Evolutionary conservation across 2,797 vertebrate species (phyloP).

Genomic region (Enteromius unitaeniatus): DNA sequence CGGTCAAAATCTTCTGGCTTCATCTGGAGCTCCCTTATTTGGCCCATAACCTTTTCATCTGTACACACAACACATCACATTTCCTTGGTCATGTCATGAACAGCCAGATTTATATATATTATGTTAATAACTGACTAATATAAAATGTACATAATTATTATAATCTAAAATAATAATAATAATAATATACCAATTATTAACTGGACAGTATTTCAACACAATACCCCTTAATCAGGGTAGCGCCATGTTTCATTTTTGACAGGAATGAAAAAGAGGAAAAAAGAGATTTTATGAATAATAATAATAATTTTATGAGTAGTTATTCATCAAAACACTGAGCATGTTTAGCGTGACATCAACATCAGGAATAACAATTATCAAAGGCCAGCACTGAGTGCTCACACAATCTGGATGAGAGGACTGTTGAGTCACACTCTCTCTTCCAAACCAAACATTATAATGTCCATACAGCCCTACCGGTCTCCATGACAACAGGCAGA

Average conservation of each 20-base stretch:
- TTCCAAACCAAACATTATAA: conserved; percentile 31
- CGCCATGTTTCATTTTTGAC: neutral
- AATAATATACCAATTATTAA: neutral
- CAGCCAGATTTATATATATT: neutral
- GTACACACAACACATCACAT: conserved; percentile 28
- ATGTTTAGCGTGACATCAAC: neutral
- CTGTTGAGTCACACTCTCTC: conserved; percentile 51
- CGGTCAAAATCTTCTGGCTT: conserved; percentile 97
- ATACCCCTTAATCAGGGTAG: neutral
- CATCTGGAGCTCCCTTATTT: conserved; percentile 92
- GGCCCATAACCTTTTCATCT: conserved; percentile 93
- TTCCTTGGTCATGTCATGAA: neutral
- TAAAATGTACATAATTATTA: neutral
- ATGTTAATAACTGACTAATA: neutral
- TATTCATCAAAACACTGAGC: conserved; percentile 13
- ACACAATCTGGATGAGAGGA: conserved; percentile 20
- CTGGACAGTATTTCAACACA: neutral
- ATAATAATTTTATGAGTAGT: too few relatives aligned
- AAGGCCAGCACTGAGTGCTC: conserved; percentile 17
- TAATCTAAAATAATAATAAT: neutral
- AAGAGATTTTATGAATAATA: too few relatives aligned
- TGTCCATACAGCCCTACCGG: conserved; percentile 30
- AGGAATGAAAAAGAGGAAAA: neutral
- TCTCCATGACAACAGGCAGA: conserved; percentile 53
- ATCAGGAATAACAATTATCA: conserved; percentile 8